Conservation (phyloP, 2,113 vertebrate genomes). For the Thamnaconus septentrionalis region DNA sequence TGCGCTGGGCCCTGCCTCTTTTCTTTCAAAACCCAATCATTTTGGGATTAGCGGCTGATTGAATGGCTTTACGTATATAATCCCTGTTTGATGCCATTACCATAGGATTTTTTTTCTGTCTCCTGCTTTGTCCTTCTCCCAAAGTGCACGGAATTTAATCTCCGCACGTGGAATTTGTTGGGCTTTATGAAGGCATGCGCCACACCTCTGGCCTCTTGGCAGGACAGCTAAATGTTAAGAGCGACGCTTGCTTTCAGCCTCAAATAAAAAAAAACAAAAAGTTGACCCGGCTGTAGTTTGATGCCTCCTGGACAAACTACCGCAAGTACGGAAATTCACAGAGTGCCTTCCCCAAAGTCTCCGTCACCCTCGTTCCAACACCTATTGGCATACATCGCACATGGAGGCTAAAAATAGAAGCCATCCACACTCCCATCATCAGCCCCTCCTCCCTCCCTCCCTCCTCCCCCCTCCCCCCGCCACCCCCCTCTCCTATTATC, state of each 20-base stretch:
- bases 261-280: constrained; percentile 22
- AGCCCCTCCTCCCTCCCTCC: constrained; percentile 44
- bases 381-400: constrained; percentile 70
- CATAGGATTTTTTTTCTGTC: constrained; percentile 28
- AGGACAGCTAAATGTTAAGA: constrained; percentile 23
- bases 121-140: constrained; percentile 16
- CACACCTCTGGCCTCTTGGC: constrained; percentile 25
- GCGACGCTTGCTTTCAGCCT: constrained; percentile 33
- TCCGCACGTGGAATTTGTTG: constrained; percentile 41
- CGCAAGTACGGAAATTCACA: constrained; percentile 22
- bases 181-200: constrained; percentile 29
- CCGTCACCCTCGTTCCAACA: constrained; percentile 44
- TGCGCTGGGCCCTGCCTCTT: neutral
- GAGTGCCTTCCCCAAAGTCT: neutral
- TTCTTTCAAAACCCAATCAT: constrained; percentile 47
- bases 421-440: constrained; percentile 61
- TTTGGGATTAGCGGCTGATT: constrained; percentile 60
- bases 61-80: constrained; percentile 58
- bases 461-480: constrained; percentile 38
- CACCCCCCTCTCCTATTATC: constrained; percentile 32
- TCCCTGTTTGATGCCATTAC: constrained; percentile 65
- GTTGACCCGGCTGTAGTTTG: too few species aligned
- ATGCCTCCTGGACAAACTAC: constrained; percentile 30
- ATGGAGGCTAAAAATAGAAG: constrained; percentile 68
- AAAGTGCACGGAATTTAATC: constrained; percentile 46